Evolutionary conservation across 2,888 invertebrate genomes (phyloP).

Genomic region (Eupithecia exiguata): DNA sequence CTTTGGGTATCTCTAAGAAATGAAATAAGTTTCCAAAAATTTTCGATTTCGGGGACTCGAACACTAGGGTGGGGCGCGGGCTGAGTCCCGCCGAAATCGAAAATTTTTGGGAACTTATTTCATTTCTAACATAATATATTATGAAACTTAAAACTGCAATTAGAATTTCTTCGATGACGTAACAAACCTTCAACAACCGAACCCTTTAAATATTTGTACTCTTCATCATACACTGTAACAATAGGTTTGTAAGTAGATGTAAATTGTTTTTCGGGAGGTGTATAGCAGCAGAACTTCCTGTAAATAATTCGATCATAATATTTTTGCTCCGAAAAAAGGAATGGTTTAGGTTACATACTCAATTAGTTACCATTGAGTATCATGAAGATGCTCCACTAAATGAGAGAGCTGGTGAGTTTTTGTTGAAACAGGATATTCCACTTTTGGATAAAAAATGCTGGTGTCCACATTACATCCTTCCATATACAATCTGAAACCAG

Average conservation of each 20-base stretch:
- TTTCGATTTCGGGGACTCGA: no score
- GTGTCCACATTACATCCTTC: slow-evolving; percentile 85
- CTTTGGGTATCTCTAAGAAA: no score
- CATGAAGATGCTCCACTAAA: slow-evolving; percentile 93
- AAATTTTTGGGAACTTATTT: no score
- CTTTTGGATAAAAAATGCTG: slow-evolving; percentile 88
- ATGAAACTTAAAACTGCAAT: not conserved
- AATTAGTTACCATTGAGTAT: slow-evolving; percentile 82
- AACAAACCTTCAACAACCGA: slow-evolving; percentile 58
- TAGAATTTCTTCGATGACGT: not conserved
- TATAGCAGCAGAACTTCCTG: slow-evolving; percentile 14
- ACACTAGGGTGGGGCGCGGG: no score
- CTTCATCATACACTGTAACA: slow-evolving; percentile 53
- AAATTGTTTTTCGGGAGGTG: slow-evolving; percentile 18
- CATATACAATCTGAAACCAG: slow-evolving; percentile 86
- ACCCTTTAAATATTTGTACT: slow-evolving; percentile 57
- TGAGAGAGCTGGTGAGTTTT: slow-evolving; percentile 93
- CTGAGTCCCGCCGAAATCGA: no score
- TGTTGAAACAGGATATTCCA: slow-evolving; percentile 91
- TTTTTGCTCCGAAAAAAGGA: not conserved
- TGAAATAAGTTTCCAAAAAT: no score
- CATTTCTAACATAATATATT: no score
- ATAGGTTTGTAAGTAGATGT: slow-evolving; percentile 21
- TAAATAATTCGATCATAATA: not conserved
- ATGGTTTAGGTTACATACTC: not conserved